Evolutionary conservation across 2,888 invertebrate species (phyloP).

Genomic region (Falcaria lacertinaria): DNA sequence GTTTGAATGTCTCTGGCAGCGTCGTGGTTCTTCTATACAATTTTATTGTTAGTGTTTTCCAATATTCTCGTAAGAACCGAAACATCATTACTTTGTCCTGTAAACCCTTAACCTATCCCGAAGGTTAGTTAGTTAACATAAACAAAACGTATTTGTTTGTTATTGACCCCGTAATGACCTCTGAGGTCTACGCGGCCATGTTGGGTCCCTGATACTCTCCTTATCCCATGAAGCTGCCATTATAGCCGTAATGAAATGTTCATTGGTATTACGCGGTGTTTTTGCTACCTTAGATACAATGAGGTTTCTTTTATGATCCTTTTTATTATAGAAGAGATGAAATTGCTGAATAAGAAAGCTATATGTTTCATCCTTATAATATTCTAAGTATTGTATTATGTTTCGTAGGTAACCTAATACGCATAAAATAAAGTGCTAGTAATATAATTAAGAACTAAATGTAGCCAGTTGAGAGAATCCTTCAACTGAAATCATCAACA

Average conservation of each 20-base stretch:
- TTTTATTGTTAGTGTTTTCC: neutral
- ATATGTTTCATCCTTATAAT: neutral
- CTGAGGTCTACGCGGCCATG: neutral
- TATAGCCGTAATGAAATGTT: slow-evolving; percentile 1
- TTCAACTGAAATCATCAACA: slow-evolving; percentile 1
- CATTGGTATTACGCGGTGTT: neutral
- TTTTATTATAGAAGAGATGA: neutral
- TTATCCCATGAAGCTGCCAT: neutral
- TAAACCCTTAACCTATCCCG: too few relatives aligned
- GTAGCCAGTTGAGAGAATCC: neutral
- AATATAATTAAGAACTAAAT: neutral
- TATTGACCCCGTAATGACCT: slow-evolving; percentile 2
- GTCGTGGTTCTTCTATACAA: too few relatives aligned
- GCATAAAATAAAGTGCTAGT: too few relatives aligned
- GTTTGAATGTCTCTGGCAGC: too few relatives aligned
- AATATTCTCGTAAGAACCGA: neutral
- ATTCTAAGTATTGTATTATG: too few relatives aligned
- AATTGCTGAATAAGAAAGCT: neutral
- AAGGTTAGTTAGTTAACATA: neutral
- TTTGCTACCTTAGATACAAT: neutral
- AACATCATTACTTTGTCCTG: too few relatives aligned
- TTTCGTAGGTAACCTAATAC: too few relatives aligned
- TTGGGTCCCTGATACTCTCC: slow-evolving; percentile 5
- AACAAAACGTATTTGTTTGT: neutral
- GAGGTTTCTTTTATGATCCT: neutral